These are phyloP conservation scores for Lepilemur septentrionalis DNA, from an alignment of 2,797 vertebrate genomes.

Conservation along the genomic window DNA sequence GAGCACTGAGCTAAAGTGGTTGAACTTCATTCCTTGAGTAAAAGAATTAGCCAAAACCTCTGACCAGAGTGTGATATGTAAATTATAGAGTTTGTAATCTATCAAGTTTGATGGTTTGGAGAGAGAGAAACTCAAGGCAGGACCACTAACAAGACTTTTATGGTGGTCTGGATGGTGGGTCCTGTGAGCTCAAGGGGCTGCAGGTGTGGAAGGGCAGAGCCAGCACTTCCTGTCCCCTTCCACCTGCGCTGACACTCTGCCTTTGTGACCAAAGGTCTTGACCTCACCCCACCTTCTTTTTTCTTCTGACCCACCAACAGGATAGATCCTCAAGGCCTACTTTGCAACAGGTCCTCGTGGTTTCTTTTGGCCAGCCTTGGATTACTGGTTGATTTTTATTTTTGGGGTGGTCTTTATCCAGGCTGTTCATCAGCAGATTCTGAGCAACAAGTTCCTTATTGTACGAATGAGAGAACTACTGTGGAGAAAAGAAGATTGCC, in stretches of 20 bases:
- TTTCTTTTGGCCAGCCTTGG: neutral
- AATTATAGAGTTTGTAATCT: neutral
- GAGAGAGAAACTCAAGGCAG: neutral
- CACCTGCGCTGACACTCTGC: neutral
- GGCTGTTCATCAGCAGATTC: conserved; percentile 93
- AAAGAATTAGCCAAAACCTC: neutral
- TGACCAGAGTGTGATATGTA: neutral
- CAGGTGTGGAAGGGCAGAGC: neutral
- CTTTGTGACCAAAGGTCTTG: neutral
- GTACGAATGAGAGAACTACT: conserved; percentile 88
- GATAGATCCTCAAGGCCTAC: neutral
- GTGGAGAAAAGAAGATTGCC: conserved; percentile 90
- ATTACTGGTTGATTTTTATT: neutral
- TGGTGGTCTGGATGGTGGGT: neutral
- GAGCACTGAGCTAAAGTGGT: neutral
- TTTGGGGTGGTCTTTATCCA: conserved; percentile 62
- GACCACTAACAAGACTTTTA: neutral
- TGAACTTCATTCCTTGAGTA: neutral
- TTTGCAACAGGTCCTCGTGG: neutral
- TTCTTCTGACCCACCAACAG: neutral
- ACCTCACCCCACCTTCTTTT: neutral
- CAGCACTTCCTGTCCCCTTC: neutral
- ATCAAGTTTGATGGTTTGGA: neutral
- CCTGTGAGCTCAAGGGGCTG: neutral
- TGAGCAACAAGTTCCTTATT: conserved; percentile 91